Evolutionary conservation across 1,140 invertebrate genomes (phyloP).

Genomic region (Ganaspis sp.): DNA sequence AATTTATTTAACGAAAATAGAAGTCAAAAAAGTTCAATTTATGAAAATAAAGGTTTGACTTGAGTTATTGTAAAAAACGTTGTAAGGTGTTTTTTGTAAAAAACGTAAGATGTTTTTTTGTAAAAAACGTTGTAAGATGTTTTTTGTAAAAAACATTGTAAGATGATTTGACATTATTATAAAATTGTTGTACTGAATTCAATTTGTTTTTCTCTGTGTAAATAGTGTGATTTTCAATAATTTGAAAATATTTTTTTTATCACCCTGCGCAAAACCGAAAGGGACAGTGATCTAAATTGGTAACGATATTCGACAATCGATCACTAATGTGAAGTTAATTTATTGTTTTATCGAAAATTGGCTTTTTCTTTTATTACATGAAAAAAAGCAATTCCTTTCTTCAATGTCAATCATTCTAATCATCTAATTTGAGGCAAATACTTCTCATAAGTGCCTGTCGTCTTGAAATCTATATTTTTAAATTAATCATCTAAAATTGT

Average conservation of each 20-base stretch:
- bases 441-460: not conserved
- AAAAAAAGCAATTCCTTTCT: not conserved
- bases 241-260: not conserved
- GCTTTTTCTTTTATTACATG: not conserved
- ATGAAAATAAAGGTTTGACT: not conserved
- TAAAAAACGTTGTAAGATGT: too few relatives aligned
- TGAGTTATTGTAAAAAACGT: not conserved
- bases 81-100: too few relatives aligned
- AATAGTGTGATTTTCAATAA: not conserved
- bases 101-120: too few relatives aligned
- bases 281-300: not conserved
- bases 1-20: too few relatives aligned
- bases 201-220: slow-evolving; percentile 3
- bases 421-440: not conserved
- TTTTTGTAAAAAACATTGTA: too few relatives aligned
- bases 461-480: not conserved
- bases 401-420: not conserved
- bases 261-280: not conserved
- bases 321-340: not conserved
- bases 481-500: not conserved
- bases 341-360: not conserved
- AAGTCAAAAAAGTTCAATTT: too few relatives aligned
- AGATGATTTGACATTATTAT: too few relatives aligned
- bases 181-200: not conserved
- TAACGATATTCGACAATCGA: not conserved